Conservation (phyloP, 2,888 invertebrate species). For the Perdita meconis region DNA sequence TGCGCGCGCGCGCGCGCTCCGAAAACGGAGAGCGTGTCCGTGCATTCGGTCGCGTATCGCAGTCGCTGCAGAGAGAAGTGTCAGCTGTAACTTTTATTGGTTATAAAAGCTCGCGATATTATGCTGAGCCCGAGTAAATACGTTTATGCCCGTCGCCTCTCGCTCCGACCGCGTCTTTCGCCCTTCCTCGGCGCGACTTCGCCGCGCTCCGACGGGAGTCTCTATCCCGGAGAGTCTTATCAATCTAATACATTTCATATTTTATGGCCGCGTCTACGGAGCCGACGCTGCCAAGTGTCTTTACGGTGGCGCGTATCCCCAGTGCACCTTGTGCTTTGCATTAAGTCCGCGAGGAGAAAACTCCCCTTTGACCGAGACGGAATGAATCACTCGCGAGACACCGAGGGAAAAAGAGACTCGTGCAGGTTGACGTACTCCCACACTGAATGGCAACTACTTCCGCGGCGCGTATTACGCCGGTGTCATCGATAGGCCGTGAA, state of each 20-base stretch:
- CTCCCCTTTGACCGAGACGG: background rate
- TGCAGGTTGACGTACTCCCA: slow-evolving; percentile 56
- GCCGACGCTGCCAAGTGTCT: slow-evolving; percentile 21
- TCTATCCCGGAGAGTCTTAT: slow-evolving; percentile 71
- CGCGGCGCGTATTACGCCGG: slow-evolving; percentile 33
- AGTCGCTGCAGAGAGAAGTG: slow-evolving; percentile 73
- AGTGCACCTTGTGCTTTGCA: slow-evolving; percentile 58
- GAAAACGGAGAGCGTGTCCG: slow-evolving; percentile 57
- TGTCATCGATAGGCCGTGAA: slow-evolving; percentile 43
- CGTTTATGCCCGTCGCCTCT: slow-evolving; percentile 71
- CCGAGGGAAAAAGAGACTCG: slow-evolving; percentile 22
- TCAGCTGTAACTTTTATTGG: slow-evolving; percentile 82
- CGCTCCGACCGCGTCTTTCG: slow-evolving; percentile 24
- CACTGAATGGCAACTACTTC: slow-evolving; percentile 31
- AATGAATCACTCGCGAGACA: slow-evolving; percentile 54
- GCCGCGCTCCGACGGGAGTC: slow-evolving; percentile 26
- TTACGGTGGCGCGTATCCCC: slow-evolving; percentile 53
- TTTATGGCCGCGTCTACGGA: slow-evolving; percentile 71
- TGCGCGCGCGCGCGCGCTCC: background rate
- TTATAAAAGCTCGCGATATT: slow-evolving; percentile 81
- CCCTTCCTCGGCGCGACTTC: slow-evolving; percentile 9
- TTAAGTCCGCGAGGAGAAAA: slow-evolving; percentile 40
- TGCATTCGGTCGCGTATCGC: slow-evolving; percentile 68
- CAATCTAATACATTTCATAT: slow-evolving; percentile 81
- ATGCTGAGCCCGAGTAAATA: slow-evolving; percentile 80